A percentile compares a stretch with the other conserved stretches of the same genome.
Evolutionary conservation across 2,797 vertebrate species (phyloP).

Genomic region (Miopithecus talapoin): DNA sequence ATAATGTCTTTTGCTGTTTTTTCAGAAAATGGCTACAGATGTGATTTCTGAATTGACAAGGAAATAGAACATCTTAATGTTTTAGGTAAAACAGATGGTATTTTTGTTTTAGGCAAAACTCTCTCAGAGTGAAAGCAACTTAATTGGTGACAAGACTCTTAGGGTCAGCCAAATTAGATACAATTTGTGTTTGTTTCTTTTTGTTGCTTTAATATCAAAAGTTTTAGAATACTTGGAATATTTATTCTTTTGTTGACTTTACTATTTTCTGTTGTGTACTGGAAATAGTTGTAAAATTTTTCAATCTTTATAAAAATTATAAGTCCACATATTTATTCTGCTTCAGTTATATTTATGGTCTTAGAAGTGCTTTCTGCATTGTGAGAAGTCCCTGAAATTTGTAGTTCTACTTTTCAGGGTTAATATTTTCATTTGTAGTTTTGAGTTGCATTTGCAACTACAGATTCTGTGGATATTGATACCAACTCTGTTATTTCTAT

Average conservation of each 20-base stretch:
- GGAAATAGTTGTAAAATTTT: background rate
- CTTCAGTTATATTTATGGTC: background rate
- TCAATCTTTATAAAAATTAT: background rate
- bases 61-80: slow-evolving; percentile 74
- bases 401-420: background rate
- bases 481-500: background rate
- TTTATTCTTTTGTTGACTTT: slow-evolving; percentile 30
- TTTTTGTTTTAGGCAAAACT: slow-evolving; percentile 71
- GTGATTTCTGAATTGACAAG: slow-evolving; percentile 74
- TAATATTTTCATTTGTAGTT: background rate
- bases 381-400: background rate
- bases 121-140: slow-evolving; percentile 28
- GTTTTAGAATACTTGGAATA: slow-evolving; percentile 23
- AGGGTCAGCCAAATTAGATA: slow-evolving; percentile 46
- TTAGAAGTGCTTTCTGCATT: background rate
- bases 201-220: slow-evolving; percentile 38
- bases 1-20: slow-evolving; percentile 71
- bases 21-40: slow-evolving; percentile 71
- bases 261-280: background rate
- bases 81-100: slow-evolving; percentile 75
- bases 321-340: background rate
- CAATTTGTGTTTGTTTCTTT: slow-evolving; percentile 7
- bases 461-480: background rate
- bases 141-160: slow-evolving; percentile 57
- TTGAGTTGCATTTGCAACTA: background rate